Evolutionary conservation across 1,140 invertebrate species (phyloP).

Genomic region (Musca domestica): DNA sequence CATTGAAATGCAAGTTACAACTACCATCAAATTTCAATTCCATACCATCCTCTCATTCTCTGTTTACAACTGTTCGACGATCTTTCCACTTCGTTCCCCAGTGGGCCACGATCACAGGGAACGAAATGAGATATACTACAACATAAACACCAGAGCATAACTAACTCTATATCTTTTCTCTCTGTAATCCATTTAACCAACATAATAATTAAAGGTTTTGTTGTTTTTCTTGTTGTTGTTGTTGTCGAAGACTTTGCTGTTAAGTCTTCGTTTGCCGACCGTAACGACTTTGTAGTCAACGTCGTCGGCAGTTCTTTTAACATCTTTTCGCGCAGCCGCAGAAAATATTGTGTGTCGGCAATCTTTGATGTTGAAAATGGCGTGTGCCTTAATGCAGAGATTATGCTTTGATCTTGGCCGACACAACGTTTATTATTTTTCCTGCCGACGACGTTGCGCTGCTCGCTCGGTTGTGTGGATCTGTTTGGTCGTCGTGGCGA

Average conservation of each 20-base stretch:
- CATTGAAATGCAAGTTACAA: too few relatives aligned
- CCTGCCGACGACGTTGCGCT: conserved; percentile 25
- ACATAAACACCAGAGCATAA: background rate
- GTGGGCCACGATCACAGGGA: background rate
- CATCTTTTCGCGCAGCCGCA: conserved; percentile 40
- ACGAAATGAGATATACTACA: background rate
- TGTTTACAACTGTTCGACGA: background rate
- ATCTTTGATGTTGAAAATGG: conserved; percentile 53
- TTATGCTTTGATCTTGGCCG: conserved; percentile 50
- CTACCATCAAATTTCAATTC: too few relatives aligned
- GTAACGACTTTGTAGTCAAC: conserved; percentile 31
- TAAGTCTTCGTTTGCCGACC: conserved; percentile 14
- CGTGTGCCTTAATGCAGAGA: conserved; percentile 53
- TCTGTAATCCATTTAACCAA: conserved; percentile 9
- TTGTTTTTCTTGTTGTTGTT: too few relatives aligned
- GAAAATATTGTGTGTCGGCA: conserved; percentile 46
- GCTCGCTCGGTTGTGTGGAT: background rate
- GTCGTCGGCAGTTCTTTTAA: conserved; percentile 39
- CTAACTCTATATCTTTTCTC: background rate
- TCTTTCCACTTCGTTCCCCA: background rate
- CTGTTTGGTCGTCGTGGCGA: background rate
- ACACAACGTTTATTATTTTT: conserved; percentile 24
- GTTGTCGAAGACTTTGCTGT: background rate
- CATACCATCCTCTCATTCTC: background rate
- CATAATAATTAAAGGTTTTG: conserved; percentile 20